Conservation (phyloP, 2,888 invertebrate genomes). For the Volucella zonaria region DNA sequence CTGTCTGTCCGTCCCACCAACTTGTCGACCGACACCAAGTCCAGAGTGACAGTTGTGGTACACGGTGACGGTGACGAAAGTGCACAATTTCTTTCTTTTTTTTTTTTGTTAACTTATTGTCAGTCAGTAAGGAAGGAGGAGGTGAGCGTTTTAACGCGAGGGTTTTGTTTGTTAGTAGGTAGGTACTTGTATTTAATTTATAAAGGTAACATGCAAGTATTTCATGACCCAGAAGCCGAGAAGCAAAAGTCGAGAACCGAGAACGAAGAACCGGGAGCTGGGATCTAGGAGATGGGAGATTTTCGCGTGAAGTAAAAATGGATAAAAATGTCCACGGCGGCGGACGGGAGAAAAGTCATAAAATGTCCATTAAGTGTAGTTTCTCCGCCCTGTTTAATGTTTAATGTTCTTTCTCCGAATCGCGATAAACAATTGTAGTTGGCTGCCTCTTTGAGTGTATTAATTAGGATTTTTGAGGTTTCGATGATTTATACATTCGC, state of each 20-base stretch:
- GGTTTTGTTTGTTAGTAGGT: slow-evolving; percentile 31
- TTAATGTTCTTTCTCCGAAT: slow-evolving; percentile 71
- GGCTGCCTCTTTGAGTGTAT: slow-evolving; percentile 61
- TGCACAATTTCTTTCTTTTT: slow-evolving; percentile 37
- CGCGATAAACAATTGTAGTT: slow-evolving; percentile 67
- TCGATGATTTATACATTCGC: slow-evolving; percentile 63
- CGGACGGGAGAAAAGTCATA: slow-evolving; percentile 61
- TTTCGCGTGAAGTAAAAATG: slow-evolving; percentile 66
- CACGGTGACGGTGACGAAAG: slow-evolving; percentile 59
- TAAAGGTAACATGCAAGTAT: slow-evolving; percentile 51
- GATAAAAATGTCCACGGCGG: slow-evolving; percentile 55
- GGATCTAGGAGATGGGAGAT: slow-evolving; percentile 15
- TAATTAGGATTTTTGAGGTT: slow-evolving; percentile 70
- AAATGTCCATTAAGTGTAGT: slow-evolving; percentile 68
- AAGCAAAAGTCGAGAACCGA: too few relatives aligned
- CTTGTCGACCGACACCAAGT: not conserved
- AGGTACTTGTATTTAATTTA: slow-evolving; percentile 27
- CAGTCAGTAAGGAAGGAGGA: slow-evolving; percentile 5
- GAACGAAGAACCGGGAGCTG: too few relatives aligned
- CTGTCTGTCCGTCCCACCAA: not conserved
- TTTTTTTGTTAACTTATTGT: not conserved
- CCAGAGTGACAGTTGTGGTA: slow-evolving; percentile 51
- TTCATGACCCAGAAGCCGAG: slow-evolving; percentile 24
- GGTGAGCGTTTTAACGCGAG: slow-evolving; percentile 54
- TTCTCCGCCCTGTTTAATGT: slow-evolving; percentile 64